phyloP scores from a whole-genome alignment of 2,888 invertebrate genomes.

The Baccha elongata region DNA sequence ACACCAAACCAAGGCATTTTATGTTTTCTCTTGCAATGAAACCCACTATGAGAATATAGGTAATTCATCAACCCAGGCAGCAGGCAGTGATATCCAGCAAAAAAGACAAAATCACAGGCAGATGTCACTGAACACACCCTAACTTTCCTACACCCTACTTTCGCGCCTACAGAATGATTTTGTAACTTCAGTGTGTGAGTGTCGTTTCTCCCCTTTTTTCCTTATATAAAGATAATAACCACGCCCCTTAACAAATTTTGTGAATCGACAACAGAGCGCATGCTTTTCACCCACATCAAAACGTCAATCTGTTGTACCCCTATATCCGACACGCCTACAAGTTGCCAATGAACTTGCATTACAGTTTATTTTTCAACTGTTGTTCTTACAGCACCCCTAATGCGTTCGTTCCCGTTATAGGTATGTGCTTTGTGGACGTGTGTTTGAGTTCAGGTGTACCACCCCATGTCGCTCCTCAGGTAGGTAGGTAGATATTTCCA shows the following conservation, averaged over 20 bases:
- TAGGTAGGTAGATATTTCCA: conserved; percentile 55
- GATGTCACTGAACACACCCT: conserved; percentile 42
- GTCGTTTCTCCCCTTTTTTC: conserved; percentile 42
- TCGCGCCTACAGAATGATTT: conserved; percentile 24
- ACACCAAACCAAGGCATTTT: conserved; percentile 14
- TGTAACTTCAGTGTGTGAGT: background rate
- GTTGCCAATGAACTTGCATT: conserved; percentile 73
- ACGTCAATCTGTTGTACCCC: conserved; percentile 29
- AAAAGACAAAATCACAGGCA: conserved; percentile 29
- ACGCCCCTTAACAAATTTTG: conserved; percentile 40
- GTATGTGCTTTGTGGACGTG: background rate
- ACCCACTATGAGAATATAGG: background rate
- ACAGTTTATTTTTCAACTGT: conserved; percentile 26
- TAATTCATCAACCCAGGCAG: conserved; percentile 36
- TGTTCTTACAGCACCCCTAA: conserved; percentile 42
- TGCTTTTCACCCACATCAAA: conserved; percentile 59
- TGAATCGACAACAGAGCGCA: conserved; percentile 43
- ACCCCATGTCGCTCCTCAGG: conserved; percentile 10
- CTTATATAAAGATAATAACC: conserved; percentile 32
- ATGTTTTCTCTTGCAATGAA: background rate
- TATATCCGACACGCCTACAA: conserved; percentile 58
- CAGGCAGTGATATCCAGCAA: conserved; percentile 31
- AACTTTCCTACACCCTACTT: conserved; percentile 19
- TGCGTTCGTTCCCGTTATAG: background rate
- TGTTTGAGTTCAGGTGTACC: conserved; percentile 9